Evolutionary conservation across 2,888 invertebrate species (phyloP), one percentile per base, ranked within the genome.

Genomic region (Eugnorisma glareosa): DNA sequence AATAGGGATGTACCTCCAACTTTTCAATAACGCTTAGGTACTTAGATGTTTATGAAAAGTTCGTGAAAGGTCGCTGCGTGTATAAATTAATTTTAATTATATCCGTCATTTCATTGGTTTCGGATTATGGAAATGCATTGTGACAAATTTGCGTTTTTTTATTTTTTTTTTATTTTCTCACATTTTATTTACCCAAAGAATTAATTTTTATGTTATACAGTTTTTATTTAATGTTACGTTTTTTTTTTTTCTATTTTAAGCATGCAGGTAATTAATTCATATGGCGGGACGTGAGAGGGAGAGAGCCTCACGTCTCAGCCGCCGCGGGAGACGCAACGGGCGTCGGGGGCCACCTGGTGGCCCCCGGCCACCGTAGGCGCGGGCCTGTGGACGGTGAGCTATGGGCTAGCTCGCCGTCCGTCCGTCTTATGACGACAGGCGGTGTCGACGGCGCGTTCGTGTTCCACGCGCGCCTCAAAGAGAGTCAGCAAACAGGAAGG

Each of bases 21-120:
- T 84, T 75, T 84, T 71, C 85, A 81, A 73, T 84, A 73, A 67
- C 67, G 75, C 71, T 68, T 54, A 80, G 73, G 80, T 63, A 73
- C 71, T 68, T 54, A 80, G 73, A 84, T 63, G 37, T 70, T 80
- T n/a, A 0, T 31, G 43, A 63, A 57, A 83, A 79, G 45, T 68
- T 82, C 8, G 1, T 64, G 35, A 68, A 70, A 64, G 57, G 64
- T 37, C 24, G 64, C 67, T 75, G 69, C 51, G 71, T 21, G 79
- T 64, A 54, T 74, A 40, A 68, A 68, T 74, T 68, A 57, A 75
- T 28, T 59, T 61, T 59, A 59, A 61, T 54, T 73, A 45, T 48
- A 71, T 45, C 45, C 21, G 24, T 74, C 40, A 51, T 75, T 57
- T 7, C 24, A 68, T n/a, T 48, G 35, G 8, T 5, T 37, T 8